These are phyloP conservation scores for Orthosia gothica DNA, from an alignment of 2,888 invertebrate species.

Conservation along the genomic window DNA sequence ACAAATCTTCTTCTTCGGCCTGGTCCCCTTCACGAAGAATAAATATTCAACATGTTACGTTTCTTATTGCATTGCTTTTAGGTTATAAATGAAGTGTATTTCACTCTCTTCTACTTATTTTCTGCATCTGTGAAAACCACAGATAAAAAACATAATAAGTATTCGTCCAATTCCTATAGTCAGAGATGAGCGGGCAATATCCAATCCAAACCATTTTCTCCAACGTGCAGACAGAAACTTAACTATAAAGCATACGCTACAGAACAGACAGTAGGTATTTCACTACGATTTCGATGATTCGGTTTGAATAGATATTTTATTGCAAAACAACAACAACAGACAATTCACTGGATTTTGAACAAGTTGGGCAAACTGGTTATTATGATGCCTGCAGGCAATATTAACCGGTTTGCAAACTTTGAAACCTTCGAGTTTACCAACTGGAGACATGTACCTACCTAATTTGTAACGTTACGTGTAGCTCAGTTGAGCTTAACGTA, in stretches of 20 bases:
- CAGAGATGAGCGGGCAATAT: neutral
- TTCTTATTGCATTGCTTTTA: neutral
- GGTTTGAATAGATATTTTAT: conserved; percentile 19
- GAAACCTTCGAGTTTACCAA: conserved; percentile 15
- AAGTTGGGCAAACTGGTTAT: conserved; percentile 27
- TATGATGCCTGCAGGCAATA: conserved; percentile 15
- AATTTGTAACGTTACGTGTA: no score
- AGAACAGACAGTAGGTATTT: neutral
- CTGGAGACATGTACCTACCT: neutral
- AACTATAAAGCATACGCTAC: neutral
- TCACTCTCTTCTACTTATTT: neutral
- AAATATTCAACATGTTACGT: no score
- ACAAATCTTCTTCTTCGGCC: neutral
- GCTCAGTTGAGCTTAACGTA: no score
- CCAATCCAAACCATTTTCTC: neutral
- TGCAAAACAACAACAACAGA: conserved; percentile 29
- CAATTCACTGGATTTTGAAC: conserved; percentile 32
- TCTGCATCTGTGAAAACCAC: neutral
- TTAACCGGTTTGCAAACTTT: conserved; percentile 34
- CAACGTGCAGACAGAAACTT: neutral
- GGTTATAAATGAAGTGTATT: neutral
- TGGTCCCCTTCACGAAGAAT: no score
- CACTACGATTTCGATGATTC: neutral
- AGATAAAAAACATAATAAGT: neutral
- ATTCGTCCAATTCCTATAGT: neutral